Percentiles rank a stretch among this genome's conserved stretches.
Evolutionary conservation across 2,888 invertebrate species (phyloP).

Genomic region (Sphaerophoria taeniata): DNA sequence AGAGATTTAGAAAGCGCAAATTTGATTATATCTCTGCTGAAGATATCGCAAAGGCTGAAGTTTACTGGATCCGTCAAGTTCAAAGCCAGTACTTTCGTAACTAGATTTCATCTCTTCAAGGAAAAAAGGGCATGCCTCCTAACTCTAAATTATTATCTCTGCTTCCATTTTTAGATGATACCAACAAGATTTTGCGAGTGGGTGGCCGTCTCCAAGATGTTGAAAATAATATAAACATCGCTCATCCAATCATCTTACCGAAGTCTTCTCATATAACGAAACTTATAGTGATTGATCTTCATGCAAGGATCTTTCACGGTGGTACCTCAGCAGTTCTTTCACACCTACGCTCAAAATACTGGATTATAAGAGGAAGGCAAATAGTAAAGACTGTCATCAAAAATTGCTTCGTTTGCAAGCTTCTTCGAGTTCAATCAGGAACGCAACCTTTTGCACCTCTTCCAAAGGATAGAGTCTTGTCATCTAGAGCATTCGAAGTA

Average conservation of each 20-base stretch:
- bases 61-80: slow-evolving; percentile 14
- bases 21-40: slow-evolving; percentile 26
- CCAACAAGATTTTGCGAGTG: slow-evolving; percentile 2
- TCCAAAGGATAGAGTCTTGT: slow-evolving; percentile 18
- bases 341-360: slow-evolving; percentile 14
- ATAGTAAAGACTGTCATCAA: slow-evolving; percentile 8
- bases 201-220: slow-evolving; percentile 6
- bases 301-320: slow-evolving; percentile 13
- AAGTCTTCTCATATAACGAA: slow-evolving; percentile 32
- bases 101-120: not conserved
- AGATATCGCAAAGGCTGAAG: slow-evolving; percentile 23
- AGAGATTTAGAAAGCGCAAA: slow-evolving; percentile 14
- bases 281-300: slow-evolving; percentile 28
- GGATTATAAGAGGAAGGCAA: slow-evolving; percentile 30
- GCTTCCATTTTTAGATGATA: slow-evolving; percentile 21
- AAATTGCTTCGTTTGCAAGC: slow-evolving; percentile 38
- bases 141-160: slow-evolving; percentile 25
- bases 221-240: not conserved
- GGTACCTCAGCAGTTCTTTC: slow-evolving; percentile 24
- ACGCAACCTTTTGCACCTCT: slow-evolving; percentile 39
- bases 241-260: slow-evolving; percentile 26
- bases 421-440: slow-evolving; percentile 21
- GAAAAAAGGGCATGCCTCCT: slow-evolving; percentile 24
- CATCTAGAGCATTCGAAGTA: slow-evolving; percentile 25
- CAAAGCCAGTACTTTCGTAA: slow-evolving; percentile 7